Evolutionary conservation across 2,797 vertebrate species (phyloP).

Genomic region (Arnoldichthys spilopterus): DNA sequence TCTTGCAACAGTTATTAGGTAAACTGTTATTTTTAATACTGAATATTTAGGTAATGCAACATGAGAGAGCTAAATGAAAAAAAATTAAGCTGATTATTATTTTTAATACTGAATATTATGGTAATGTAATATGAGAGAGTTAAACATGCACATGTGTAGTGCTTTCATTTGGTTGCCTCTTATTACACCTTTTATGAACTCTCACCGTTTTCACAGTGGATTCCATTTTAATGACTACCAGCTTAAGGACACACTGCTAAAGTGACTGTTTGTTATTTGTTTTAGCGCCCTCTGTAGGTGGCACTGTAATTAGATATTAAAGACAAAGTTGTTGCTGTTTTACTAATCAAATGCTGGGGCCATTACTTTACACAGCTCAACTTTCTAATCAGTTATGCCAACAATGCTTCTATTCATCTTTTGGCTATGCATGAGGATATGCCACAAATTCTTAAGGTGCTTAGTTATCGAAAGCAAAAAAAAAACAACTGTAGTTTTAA

Average conservation of each 20-base stretch:
- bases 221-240: background rate
- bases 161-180: too few relatives aligned
- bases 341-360: background rate
- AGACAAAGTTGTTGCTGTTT: background rate
- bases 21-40: too few relatives aligned
- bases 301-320: background rate
- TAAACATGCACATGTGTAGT: too few relatives aligned
- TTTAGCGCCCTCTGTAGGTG: background rate
- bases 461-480: background rate
- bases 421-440: background rate
- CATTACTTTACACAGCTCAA: background rate
- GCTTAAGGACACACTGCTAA: background rate
- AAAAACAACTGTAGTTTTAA: background rate
- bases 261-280: background rate
- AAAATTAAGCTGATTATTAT: too few relatives aligned
- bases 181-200: background rate
- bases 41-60: too few relatives aligned
- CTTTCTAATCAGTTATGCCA: background rate
- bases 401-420: background rate
- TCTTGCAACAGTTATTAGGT: too few relatives aligned
- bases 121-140: too few relatives aligned
- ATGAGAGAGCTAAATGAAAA: too few relatives aligned
- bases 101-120: too few relatives aligned
- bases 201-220: background rate
- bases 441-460: background rate